Evolutionary conservation across 2,797 vertebrate species (phyloP).

Genomic region (Manis crassicaudata): DNA sequence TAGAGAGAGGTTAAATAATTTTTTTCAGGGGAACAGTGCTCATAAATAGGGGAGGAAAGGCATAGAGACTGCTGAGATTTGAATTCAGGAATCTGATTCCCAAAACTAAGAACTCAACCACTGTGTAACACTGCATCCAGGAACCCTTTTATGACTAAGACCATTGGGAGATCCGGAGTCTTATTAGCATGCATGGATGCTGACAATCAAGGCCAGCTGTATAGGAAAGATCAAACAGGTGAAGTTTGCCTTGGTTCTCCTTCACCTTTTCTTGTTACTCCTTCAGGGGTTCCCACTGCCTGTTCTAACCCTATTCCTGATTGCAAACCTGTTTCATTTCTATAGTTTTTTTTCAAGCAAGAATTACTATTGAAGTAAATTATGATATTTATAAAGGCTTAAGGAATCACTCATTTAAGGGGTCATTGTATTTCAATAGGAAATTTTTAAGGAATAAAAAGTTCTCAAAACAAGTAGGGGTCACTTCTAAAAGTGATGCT

Average conservation of each 20-base stretch:
- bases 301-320: background rate
- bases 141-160: background rate
- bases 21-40: background rate
- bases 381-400: background rate
- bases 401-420: background rate
- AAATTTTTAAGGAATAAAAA: conserved; percentile 11
- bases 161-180: background rate
- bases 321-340: conserved; percentile 6
- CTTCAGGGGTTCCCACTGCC: background rate
- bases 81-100: conserved; percentile 6
- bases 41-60: background rate
- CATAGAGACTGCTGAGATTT: background rate
- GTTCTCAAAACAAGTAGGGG: background rate
- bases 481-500: background rate
- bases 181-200: background rate
- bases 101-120: background rate
- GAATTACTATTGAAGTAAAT: background rate
- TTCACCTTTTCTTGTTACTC: background rate
- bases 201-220: background rate
- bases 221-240: background rate
- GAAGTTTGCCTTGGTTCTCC: background rate
- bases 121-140: background rate
- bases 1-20: background rate
- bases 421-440: background rate
- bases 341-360: background rate